Evolutionary conservation across 2,888 invertebrate genomes (phyloP).

Genomic region (Sinhomidia bicolor): DNA sequence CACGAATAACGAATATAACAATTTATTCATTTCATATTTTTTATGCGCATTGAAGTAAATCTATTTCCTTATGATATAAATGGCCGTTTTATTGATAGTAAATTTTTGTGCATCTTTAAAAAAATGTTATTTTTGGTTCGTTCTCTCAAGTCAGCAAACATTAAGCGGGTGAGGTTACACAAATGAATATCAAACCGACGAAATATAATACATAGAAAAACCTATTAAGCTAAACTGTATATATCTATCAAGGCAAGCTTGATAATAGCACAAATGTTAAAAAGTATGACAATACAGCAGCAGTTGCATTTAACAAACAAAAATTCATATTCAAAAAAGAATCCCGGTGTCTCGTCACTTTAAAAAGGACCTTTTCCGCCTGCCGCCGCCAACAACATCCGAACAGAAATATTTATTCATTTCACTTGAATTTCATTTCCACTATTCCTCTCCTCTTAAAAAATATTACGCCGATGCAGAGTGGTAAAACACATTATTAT

Average conservation of each 20-base stretch:
- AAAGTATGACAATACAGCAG: neutral
- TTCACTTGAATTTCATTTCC: slow-evolving; percentile 40
- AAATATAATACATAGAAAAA: neutral
- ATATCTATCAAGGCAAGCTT: slow-evolving; percentile 18
- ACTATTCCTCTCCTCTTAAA: slow-evolving; percentile 17
- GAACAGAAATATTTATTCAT: slow-evolving; percentile 52
- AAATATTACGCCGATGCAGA: neutral
- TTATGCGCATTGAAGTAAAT: slow-evolving; percentile 22
- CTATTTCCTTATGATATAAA: slow-evolving; percentile 38
- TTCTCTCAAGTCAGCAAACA: slow-evolving; percentile 10
- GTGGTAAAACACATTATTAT: too few relatives aligned
- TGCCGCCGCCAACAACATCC: neutral
- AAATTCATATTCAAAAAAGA: neutral
- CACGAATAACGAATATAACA: slow-evolving; percentile 1
- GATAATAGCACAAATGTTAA: neutral
- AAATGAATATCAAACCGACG: neutral
- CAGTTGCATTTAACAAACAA: neutral
- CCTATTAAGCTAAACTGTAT: slow-evolving; percentile 1
- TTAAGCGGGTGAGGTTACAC: neutral
- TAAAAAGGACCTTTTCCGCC: slow-evolving; percentile 37
- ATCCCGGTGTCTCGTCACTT: slow-evolving; percentile 17
- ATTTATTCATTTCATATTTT: slow-evolving; percentile 21
- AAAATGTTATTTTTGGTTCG: slow-evolving; percentile 2
- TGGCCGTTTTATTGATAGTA: neutral
- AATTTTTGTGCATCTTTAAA: slow-evolving; percentile 21